Evolutionary conservation across 2,888 invertebrate species (phyloP).

Genomic region (Trilocha varians): DNA sequence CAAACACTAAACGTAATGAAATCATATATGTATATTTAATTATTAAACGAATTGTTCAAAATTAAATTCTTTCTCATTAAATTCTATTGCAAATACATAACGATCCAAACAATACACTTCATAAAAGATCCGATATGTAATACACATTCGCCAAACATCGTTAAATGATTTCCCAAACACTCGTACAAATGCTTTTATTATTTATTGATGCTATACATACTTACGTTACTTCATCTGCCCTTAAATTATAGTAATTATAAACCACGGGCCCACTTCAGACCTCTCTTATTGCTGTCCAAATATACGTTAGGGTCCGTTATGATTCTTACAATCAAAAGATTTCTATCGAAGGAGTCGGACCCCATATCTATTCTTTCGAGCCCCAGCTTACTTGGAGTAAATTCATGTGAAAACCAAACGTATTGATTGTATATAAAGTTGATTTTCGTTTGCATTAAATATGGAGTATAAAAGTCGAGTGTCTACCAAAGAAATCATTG

Average conservation of each 20-base stretch:
- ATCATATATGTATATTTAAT: too few species aligned
- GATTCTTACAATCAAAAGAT: constrained; percentile 59
- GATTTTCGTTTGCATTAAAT: constrained; percentile 11
- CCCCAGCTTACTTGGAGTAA: constrained; percentile 34
- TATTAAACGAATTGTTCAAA: too few species aligned
- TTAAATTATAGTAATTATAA: constrained; percentile 71
- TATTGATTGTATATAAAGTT: constrained; percentile 12
- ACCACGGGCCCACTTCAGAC: constrained; percentile 60
- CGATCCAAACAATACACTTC: neutral
- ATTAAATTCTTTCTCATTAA: too few species aligned
- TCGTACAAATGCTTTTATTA: constrained; percentile 1
- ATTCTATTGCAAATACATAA: constrained; percentile 14
- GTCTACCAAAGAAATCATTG: constrained; percentile 62
- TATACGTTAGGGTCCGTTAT: constrained; percentile 72
- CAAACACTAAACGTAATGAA: too few species aligned
- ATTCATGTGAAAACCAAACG: constrained; percentile 16
- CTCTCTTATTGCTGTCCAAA: constrained; percentile 71
- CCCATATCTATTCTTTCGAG: constrained; percentile 68
- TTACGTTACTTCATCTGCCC: constrained; percentile 51
- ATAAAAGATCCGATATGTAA: neutral
- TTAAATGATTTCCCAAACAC: neutral
- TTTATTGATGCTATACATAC: constrained; percentile 5
- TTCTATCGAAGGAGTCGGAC: constrained; percentile 55
- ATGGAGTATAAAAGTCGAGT: constrained; percentile 43
- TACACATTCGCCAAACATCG: constrained; percentile 3